Conservation (phyloP, 2,888 invertebrate species). For the Drosophila kambysellisi region DNA sequence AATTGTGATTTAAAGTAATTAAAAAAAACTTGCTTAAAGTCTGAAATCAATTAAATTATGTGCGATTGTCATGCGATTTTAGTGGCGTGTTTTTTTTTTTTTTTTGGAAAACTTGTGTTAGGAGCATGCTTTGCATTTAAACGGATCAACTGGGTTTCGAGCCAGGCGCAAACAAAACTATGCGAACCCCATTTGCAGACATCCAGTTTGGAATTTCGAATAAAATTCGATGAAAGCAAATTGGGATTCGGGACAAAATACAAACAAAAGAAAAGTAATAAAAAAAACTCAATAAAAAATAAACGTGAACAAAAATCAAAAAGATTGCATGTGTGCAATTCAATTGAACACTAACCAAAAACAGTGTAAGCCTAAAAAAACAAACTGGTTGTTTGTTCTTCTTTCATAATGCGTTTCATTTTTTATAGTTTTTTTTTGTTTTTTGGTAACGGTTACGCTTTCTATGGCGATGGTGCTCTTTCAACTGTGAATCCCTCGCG, state of each 20-base stretch:
- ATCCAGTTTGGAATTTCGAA: constrained; percentile 16
- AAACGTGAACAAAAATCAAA: constrained; percentile 46
- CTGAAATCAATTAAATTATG: not conserved
- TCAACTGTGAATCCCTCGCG: constrained; percentile 89
- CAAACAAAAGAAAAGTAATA: constrained; percentile 7
- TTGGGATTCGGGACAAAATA: constrained; percentile 20
- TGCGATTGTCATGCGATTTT: constrained; percentile 38
- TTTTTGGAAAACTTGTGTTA: constrained; percentile 21
- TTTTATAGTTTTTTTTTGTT: not conserved
- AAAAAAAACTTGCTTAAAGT: constrained; percentile 9
- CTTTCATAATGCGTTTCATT: not conserved
- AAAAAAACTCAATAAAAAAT: constrained; percentile 19
- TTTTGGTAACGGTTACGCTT: constrained; percentile 38
- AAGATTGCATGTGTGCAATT: constrained; percentile 22
- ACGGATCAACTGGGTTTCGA: not conserved
- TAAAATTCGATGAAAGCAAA: constrained; percentile 16
- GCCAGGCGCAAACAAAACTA: constrained; percentile 32
- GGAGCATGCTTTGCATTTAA: constrained; percentile 34
- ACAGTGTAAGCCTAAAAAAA: constrained; percentile 50
- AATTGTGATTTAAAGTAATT: not conserved
- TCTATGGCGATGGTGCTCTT: constrained; percentile 86
- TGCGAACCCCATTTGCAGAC: constrained; percentile 30
- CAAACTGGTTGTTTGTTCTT: constrained; percentile 47
- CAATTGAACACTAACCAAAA: constrained; percentile 66
- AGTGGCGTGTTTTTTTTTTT: constrained; percentile 15